These are phyloP conservation scores for Eulemur rufifrons DNA, from an alignment of 2,113 vertebrate genomes.

Conservation along the genomic window DNA sequence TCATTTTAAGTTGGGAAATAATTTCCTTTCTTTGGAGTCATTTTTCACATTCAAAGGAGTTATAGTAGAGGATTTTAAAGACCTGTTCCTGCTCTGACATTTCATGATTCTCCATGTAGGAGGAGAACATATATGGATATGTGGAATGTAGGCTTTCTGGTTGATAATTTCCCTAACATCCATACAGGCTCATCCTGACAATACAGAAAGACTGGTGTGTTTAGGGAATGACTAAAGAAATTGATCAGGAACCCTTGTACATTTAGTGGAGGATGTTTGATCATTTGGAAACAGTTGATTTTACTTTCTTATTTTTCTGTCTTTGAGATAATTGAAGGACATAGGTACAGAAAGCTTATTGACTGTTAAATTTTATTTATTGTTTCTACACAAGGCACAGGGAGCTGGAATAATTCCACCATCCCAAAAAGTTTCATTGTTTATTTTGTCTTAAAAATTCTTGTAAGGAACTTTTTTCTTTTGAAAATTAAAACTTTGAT, in stretches of 20 bases:
- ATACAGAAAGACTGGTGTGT: not conserved
- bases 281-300: conserved; percentile 10
- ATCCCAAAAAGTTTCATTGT: not conserved
- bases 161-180: not conserved
- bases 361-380: conserved; percentile 1
- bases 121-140: not conserved
- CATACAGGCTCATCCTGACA: not conserved
- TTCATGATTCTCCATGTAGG: not conserved
- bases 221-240: not conserved
- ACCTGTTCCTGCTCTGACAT: not conserved
- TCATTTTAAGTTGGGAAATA: not conserved
- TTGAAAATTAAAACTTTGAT: conserved; percentile 43
- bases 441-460: conserved; percentile 53
- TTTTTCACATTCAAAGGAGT: conserved; percentile 8
- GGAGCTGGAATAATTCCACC: not conserved
- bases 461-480: conserved; percentile 20
- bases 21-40: not conserved
- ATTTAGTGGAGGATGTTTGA: not conserved
- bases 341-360: not conserved
- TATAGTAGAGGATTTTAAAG: not conserved
- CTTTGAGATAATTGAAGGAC: conserved; percentile 25
- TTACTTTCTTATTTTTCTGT: conserved; percentile 37
- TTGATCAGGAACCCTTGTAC: not conserved
- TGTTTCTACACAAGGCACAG: not conserved
- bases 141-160: not conserved